Percentiles rank a stretch among this genome's conserved stretches.
phyloP scores from a whole-genome alignment of 2,888 invertebrate genomes.

The Griposia aprilina region DNA sequence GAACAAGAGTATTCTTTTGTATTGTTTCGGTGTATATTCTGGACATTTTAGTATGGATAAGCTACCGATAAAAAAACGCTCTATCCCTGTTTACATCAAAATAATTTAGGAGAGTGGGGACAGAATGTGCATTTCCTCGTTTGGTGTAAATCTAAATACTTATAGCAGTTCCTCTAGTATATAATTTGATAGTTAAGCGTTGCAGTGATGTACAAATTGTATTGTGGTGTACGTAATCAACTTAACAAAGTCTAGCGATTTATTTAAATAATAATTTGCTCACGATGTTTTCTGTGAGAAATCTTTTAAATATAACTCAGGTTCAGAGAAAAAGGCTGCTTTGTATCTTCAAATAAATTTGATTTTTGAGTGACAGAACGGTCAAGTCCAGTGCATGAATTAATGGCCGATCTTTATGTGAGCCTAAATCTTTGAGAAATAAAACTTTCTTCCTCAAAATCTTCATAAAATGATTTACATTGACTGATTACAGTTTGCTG shows the following conservation, averaged over 20 bases:
- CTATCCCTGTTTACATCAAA: not conserved
- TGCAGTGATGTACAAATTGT: not conserved
- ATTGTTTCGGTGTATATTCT: too few relatives aligned
- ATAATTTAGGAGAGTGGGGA: not conserved
- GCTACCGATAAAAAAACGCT: not conserved
- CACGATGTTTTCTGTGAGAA: not conserved
- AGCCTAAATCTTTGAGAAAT: not conserved
- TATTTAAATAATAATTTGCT: not conserved
- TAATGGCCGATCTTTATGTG: not conserved
- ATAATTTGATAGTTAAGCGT: not conserved
- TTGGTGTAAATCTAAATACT: not conserved
- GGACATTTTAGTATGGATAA: not conserved
- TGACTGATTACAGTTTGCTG: not conserved
- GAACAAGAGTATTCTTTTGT: not conserved
- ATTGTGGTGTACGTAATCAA: not conserved
- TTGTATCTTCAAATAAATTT: not conserved
- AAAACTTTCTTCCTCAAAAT: not conserved
- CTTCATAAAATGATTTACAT: not conserved
- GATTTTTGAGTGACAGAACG: not conserved
- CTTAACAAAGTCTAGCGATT: not conserved
- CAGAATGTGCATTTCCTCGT: not conserved
- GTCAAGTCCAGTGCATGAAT: not conserved
- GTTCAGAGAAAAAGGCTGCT: not conserved
- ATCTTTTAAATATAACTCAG: not conserved
- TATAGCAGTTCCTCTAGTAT: not conserved